phyloP scores from a whole-genome alignment of 2,888 invertebrate genomes.

The Cheiracanthium punctorium region DNA sequence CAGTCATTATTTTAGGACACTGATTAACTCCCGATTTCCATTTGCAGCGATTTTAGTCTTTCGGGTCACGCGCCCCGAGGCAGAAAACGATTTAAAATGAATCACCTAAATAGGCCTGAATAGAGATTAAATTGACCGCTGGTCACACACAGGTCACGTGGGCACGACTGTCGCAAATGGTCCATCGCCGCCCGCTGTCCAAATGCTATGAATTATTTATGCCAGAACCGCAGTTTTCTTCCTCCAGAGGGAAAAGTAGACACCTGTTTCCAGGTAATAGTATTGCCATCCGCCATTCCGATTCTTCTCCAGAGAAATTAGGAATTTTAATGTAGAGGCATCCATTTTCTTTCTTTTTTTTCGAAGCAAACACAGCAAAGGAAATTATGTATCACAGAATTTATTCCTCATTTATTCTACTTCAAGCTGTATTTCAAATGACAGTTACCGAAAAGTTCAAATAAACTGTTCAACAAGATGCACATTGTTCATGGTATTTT shows the following conservation, averaged over 20 bases:
- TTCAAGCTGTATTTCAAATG: too few species aligned
- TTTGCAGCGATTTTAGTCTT: not conserved
- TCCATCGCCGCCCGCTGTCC: not conserved
- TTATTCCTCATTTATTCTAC: too few species aligned
- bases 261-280: not conserved
- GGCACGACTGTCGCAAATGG: not conserved
- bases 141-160: not conserved
- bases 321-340: too few species aligned
- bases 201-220: not conserved
- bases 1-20: not conserved
- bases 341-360: too few species aligned
- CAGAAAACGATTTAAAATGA: not conserved
- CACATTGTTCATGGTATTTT: too few species aligned
- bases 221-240: not conserved
- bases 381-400: too few species aligned
- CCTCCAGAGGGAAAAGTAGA: not conserved
- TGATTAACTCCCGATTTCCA: not conserved
- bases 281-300: not conserved
- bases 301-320: too few species aligned
- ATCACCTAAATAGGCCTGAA: not conserved
- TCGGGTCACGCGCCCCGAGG: not conserved
- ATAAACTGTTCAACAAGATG: too few species aligned
- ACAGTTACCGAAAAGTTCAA: too few species aligned
- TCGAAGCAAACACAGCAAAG: too few species aligned
- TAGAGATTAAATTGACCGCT: not conserved